Evolutionary conservation across 2,888 invertebrate species (phyloP), one percentile per base, ranked within the genome.

Genomic region (Listrodromus nycthemerus): DNA sequence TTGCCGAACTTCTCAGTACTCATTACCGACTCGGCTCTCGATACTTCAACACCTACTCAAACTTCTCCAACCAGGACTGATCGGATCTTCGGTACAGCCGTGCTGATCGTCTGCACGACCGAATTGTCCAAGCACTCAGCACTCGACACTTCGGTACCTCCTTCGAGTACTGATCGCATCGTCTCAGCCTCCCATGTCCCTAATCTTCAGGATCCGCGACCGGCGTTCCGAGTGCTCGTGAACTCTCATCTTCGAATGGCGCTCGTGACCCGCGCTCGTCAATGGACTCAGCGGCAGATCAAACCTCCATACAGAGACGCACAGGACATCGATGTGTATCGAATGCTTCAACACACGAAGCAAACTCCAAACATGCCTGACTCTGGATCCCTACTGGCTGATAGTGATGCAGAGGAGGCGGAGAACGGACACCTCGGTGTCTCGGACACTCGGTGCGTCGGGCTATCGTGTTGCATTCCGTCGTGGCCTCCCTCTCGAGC

Each of bases 401-500:
- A 8, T 19, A n/a, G 13, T 48, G 58, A 37, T 41, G 30, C 63
- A 37, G 65, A 19, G 55, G 66, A 76, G 76, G 66, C 65, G 76
- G 76, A 76, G 76, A 76, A 27, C 41, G 76, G 58, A 73, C 73
- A 73, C 73, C 73, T 63, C 73, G 73, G 48, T 63, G 73, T 73
- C 73, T 73, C 73, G 61, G 73, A 41, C 52, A 74, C 69, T 84
- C 65, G 77, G 77, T 80, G 77, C 81, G 69, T 77, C 37, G 45
- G 66, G 74, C 74, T 81, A 83, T 83, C 80, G 69, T 48, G 80
- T 80, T 83, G 83, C 83, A 83, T 84, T 81, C 81, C 75, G 81
- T 84, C 84, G 77, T 81, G 84, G 84, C 63, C 84, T 84, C 77
- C 81, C 78, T 84, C 84, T 81, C 77, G 84, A 84, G 84, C 78